phyloP scores from a whole-genome alignment of 2,888 invertebrate genomes.

The Leistus spinibarbis region DNA sequence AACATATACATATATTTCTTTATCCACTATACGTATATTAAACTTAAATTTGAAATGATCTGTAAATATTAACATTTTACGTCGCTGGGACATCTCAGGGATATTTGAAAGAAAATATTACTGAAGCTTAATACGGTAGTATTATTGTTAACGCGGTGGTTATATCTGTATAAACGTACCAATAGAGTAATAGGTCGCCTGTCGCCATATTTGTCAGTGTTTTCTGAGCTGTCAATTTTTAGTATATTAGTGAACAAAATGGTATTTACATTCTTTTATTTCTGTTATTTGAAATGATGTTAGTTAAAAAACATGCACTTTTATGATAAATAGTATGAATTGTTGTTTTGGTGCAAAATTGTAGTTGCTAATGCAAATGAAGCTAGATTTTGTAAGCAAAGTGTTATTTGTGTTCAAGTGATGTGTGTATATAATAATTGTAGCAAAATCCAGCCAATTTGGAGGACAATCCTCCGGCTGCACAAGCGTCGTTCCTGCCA shows the following conservation, averaged over 20 bases:
- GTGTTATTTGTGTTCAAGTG: not conserved
- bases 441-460: conserved; percentile 15
- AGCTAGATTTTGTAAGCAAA: not conserved
- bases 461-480: conserved; percentile 32
- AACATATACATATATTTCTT: not conserved
- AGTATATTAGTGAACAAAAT: conserved; percentile 6
- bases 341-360: not conserved
- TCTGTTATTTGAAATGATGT: not conserved
- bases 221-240: conserved; percentile 27
- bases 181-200: not conserved
- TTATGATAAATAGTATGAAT: conserved; percentile 1
- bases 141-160: not conserved
- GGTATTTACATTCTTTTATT: conserved; percentile 19
- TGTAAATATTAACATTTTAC: too few species aligned
- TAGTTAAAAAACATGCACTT: not conserved
- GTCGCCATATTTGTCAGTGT: conserved; percentile 27
- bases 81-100: not conserved
- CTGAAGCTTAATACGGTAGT: not conserved
- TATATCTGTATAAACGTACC: not conserved
- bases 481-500: conserved; percentile 14
- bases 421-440: not conserved
- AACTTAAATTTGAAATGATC: too few species aligned
- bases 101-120: not conserved
- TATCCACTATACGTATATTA: too few species aligned
- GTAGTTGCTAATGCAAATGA: not conserved